Evolutionary conservation across 2,797 vertebrate species (phyloP), one percentile per base, ranked within the genome.

Genomic region (Halcyon badia): DNA sequence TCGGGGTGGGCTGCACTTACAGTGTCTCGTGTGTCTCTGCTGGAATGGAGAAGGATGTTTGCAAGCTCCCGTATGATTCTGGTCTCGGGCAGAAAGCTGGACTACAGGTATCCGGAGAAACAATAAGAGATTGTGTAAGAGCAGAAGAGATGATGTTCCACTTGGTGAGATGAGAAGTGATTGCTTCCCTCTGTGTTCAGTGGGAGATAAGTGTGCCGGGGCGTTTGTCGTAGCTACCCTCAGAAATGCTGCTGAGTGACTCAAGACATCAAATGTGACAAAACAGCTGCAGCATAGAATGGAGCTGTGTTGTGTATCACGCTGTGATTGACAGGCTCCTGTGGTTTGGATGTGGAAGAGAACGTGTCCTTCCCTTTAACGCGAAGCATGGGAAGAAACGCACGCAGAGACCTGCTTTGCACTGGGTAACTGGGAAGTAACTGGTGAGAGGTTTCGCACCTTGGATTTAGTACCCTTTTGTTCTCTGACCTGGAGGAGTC

Each of bases 141-240:
- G 69, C 79, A 79, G 73, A 82, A 48, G 13, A 60, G 77, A 54
- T 61, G 85, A 31, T 57, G 42, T 66, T 91, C 58, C 33, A 6
- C 73, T 52, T 1, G 14, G 19, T 72, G 81, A 92, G 77, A 84
- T 90, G 64, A 76, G 83, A 69, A 79, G 83, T 56, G 80, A 60
- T 87, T 87, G 70, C 70, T 82, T 80, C 46, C 35, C 22, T 42
- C 54, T 79, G 51, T 61, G 69, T 80, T 42, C 71, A 62, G 73
- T 22, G 58, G 18, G n/a, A 75, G 78, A 61, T n/a, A 52, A 71
- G 49, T 26, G 80, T 89, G 71, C 75, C 1, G 4, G 73, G 65
- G 86, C 69, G 72, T 85, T 92, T 61, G 39, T 61, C 11, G 8
- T 82, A 78, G 31, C 85, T 94, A 51, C 62, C 76, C 72, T 83